Evolutionary conservation across 1,140 invertebrate species (phyloP).

Genomic region (Saccostrea glomerata): DNA sequence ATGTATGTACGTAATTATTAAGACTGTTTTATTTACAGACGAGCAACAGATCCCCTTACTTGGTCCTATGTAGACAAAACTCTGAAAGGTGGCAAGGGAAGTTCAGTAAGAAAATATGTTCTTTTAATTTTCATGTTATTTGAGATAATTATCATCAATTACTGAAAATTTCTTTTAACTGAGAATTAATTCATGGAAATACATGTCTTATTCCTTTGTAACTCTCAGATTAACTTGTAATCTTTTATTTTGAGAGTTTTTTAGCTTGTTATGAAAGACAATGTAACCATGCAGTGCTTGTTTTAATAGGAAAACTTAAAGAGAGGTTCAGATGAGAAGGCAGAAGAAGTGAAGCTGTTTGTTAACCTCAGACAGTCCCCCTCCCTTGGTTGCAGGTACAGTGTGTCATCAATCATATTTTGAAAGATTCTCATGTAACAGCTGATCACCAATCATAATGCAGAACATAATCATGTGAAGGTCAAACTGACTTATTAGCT

Average conservation of each 20-base stretch:
- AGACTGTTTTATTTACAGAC: background rate
- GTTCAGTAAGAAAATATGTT: background rate
- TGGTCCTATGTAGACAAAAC: slow-evolving; percentile 86
- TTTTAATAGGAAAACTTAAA: background rate
- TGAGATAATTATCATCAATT: no score
- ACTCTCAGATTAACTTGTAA: background rate
- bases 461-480: no score
- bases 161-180: no score
- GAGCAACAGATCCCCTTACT: slow-evolving; percentile 81
- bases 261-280: background rate
- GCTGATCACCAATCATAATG: no score
- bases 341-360: slow-evolving; percentile 74
- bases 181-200: no score
- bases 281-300: background rate
- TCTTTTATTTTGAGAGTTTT: background rate
- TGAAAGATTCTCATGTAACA: no score
- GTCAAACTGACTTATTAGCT: no score
- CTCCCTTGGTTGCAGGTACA: slow-evolving; percentile 79
- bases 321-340: background rate
- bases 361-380: slow-evolving; percentile 75
- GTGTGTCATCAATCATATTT: no score
- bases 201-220: no score
- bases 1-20: no score
- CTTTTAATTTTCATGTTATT: no score
- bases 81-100: background rate